Evolutionary conservation across 1,140 invertebrate species (phyloP).

Genomic region (Hetaerina americana): DNA sequence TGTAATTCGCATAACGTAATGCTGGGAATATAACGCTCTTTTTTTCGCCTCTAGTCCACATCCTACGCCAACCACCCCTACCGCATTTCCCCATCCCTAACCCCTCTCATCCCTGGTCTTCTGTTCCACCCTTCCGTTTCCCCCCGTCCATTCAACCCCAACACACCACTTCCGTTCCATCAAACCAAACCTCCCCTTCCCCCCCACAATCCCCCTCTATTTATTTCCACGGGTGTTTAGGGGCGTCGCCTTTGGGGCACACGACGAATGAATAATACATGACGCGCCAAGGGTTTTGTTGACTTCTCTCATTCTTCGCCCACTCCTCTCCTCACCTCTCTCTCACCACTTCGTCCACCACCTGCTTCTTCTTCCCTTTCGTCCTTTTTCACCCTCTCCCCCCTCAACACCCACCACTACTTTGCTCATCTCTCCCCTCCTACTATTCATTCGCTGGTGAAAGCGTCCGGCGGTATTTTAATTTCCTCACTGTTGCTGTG

Average conservation of each 20-base stretch:
- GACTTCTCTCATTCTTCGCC: not conserved
- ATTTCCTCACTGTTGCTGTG: not conserved
- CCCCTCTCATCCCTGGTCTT: too few species aligned
- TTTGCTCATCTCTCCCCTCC: not conserved
- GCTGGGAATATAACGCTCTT: too few species aligned
- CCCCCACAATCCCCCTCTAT: not conserved
- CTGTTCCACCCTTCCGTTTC: too few species aligned
- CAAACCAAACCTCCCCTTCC: not conserved
- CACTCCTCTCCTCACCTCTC: not conserved
- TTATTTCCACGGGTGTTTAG: not conserved
- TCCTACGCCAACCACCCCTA: too few species aligned
- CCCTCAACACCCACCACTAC: not conserved
- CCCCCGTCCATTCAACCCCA: not conserved
- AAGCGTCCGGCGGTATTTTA: not conserved
- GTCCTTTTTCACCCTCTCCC: not conserved
- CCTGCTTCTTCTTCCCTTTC: not conserved
- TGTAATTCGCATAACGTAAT: too few species aligned
- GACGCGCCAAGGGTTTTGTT: not conserved
- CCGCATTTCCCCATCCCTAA: too few species aligned
- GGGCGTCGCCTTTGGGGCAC: not conserved
- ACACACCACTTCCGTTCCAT: not conserved
- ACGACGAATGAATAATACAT: not conserved
- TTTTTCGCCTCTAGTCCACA: too few species aligned
- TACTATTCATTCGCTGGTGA: not conserved
- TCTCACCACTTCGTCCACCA: not conserved